Conservation (phyloP, 2,113 vertebrate species). For the Carettochelys insculpta region DNA sequence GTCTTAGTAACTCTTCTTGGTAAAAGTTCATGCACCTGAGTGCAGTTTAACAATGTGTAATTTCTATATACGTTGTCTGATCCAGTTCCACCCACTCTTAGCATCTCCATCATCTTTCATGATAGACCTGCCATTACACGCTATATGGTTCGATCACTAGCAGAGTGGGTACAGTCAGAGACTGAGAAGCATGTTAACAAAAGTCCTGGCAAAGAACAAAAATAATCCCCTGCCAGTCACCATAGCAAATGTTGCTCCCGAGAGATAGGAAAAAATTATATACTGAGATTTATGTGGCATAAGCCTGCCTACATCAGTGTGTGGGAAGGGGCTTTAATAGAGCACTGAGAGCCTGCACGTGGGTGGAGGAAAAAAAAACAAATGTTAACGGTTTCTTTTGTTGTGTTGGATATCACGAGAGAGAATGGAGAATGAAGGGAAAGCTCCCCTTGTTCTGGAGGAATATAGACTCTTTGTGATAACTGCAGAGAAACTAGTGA, state of each 20-base stretch:
- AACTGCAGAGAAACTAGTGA: rapidly evolving
- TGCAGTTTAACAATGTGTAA: background rate
- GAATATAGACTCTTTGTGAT: background rate
- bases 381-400: conserved; percentile 58
- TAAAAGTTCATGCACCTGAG: conserved; percentile 33
- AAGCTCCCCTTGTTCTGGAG: conserved; percentile 11
- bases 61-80: background rate
- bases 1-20: conserved; percentile 51
- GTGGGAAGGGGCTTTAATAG: conserved; percentile 63
- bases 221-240: conserved; percentile 39
- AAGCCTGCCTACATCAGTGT: conserved; percentile 32
- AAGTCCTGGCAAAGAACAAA: background rate
- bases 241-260: conserved; percentile 20
- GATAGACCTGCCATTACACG: rapidly evolving
- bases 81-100: background rate
- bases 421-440: conserved; percentile 7
- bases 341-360: conserved; percentile 12
- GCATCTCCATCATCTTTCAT: background rate
- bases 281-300: background rate
- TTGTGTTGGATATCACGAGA: conserved; percentile 44
- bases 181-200: background rate
- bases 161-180: background rate
- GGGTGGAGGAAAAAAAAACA: conserved; percentile 63
- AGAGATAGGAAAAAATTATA: background rate
- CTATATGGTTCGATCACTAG: rapidly evolving